These are phyloP conservation scores for Drosophila pseudoobscura DNA, from an alignment of 1,140 invertebrate genomes.

Conservation along the genomic window DNA sequence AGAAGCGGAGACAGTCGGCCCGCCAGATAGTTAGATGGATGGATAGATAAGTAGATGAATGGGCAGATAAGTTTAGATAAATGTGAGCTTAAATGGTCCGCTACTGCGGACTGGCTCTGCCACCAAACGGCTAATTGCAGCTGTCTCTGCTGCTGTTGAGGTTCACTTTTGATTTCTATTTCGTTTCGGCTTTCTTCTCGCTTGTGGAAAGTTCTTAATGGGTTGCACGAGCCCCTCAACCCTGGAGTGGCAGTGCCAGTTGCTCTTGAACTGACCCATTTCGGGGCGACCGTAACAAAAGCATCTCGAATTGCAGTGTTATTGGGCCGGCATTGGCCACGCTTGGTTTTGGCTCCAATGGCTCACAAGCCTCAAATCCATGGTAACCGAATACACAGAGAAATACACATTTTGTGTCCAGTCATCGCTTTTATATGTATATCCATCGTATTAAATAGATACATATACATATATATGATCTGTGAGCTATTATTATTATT, in stretches of 20 bases:
- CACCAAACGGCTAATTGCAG: slow-evolving; percentile 57
- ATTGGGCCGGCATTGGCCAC: slow-evolving; percentile 64
- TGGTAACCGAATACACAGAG: not conserved
- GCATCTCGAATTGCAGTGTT: slow-evolving; percentile 53
- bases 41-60: slow-evolving; percentile 20
- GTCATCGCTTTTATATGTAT: slow-evolving; percentile 30
- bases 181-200: slow-evolving; percentile 46
- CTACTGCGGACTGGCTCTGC: slow-evolving; percentile 1
- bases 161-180: slow-evolving; percentile 53
- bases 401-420: slow-evolving; percentile 32
- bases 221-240: slow-evolving; percentile 1
- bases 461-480: no score
- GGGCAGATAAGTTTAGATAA: slow-evolving; percentile 47
- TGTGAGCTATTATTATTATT: no score
- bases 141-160: slow-evolving; percentile 13
- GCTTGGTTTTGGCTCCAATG: slow-evolving; percentile 14
- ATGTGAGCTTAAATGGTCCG: slow-evolving; percentile 47
- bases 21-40: slow-evolving; percentile 3
- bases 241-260: no score
- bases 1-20: slow-evolving; percentile 6
- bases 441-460: not conserved
- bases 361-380: not conserved
- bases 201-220: slow-evolving; percentile 62
- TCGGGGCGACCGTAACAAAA: slow-evolving; percentile 12
- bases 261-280: slow-evolving; percentile 50